Conservation (phyloP, 2,797 vertebrate species). For the Hemitrygon akajei region DNA sequence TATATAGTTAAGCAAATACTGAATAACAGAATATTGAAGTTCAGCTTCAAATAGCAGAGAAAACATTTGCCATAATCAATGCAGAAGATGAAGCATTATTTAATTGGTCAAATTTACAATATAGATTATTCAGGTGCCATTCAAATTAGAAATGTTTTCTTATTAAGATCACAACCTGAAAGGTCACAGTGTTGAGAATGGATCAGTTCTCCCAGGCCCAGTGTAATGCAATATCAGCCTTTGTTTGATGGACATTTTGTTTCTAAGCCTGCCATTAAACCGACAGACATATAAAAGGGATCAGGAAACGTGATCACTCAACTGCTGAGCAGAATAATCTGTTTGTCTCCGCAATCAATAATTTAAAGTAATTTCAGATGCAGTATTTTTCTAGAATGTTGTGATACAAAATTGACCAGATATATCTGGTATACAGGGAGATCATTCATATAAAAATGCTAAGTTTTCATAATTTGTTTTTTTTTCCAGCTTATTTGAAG, state of each 20-base stretch:
- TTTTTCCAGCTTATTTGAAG: not conserved
- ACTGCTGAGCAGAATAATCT: conserved; percentile 76
- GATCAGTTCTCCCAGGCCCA: conserved; percentile 54
- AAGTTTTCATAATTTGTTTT: not conserved
- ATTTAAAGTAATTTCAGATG: conserved; percentile 92
- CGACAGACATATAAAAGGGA: conserved; percentile 66
- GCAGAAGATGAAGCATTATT: not conserved
- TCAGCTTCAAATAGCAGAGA: not conserved
- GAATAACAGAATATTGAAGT: not conserved
- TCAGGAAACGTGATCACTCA: conserved; percentile 76
- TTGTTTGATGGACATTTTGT: conserved; percentile 74
- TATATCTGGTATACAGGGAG: not conserved
- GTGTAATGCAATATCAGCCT: conserved; percentile 59
- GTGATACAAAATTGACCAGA: conserved; percentile 1
- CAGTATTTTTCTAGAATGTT: conserved; percentile 39
- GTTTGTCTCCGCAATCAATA: conserved; percentile 78
- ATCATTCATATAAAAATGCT: not conserved
- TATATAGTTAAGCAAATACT: not conserved
- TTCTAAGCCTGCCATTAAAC: conserved; percentile 61
- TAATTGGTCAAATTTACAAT: conserved; percentile 9
- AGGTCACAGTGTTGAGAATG: conserved; percentile 59
- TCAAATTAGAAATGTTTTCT: conserved; percentile 15
- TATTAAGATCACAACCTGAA: conserved; percentile 11
- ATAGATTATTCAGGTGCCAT: conserved; percentile 3
- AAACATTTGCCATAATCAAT: not conserved